Evolutionary conservation across 1,140 invertebrate genomes (phyloP).

Genomic region (Saccostrea echinata): DNA sequence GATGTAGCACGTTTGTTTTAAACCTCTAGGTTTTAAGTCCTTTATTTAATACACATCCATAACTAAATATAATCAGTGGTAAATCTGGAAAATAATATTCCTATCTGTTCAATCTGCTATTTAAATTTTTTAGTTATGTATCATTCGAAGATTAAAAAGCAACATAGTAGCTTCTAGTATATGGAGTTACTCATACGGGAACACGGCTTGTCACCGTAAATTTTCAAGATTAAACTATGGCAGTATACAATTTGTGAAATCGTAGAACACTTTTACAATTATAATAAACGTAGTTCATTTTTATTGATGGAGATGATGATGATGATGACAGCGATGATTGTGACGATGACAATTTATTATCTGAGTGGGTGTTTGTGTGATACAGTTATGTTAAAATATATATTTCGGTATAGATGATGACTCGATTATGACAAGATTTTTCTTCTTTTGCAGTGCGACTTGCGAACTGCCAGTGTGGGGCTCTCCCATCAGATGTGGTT

Average conservation of each 20-base stretch:
- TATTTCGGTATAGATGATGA: too few species aligned
- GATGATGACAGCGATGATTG: not conserved
- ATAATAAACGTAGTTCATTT: not conserved
- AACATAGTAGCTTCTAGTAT: not conserved
- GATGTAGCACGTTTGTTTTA: constrained; percentile 9
- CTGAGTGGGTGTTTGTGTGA: too few species aligned
- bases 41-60: constrained; percentile 33
- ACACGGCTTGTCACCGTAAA: not conserved
- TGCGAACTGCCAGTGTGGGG: constrained; percentile 37
- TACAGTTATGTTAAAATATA: too few species aligned
- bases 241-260: not conserved
- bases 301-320: not conserved
- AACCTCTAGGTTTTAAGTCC: not conserved
- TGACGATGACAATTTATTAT: not conserved
- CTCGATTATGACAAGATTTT: not conserved
- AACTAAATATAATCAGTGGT: not conserved
- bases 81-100: not conserved
- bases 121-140: constrained; percentile 21
- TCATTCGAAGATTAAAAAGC: not conserved
- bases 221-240: not conserved
- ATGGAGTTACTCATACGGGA: constrained; percentile 26
- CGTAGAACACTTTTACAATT: not conserved
- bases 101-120: constrained; percentile 22
- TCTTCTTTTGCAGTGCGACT: constrained; percentile 57
- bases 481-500: constrained; percentile 66